Evolutionary conservation across 1,140 invertebrate genomes (phyloP).

Genomic region (Phocides pigmalion): DNA sequence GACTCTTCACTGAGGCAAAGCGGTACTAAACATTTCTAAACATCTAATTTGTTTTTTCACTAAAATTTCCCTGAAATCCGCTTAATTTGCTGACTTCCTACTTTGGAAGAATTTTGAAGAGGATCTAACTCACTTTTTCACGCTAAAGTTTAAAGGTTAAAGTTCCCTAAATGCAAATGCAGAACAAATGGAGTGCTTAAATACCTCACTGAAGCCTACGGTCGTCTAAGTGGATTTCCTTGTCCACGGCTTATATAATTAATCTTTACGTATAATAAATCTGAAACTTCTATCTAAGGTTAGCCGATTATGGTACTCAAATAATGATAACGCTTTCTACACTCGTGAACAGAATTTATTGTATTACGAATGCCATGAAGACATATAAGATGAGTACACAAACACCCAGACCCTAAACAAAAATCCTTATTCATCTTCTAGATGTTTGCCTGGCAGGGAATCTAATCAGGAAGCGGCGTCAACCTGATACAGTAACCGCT

Average conservation of each 20-base stretch:
- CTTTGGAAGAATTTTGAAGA: background rate
- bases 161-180: constrained; percentile 1
- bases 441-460: too few species aligned
- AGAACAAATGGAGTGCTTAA: background rate
- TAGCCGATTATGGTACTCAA: too few species aligned
- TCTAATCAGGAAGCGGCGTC: too few species aligned
- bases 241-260: background rate
- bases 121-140: background rate
- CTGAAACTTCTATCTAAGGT: too few species aligned
- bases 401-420: too few species aligned
- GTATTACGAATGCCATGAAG: too few species aligned
- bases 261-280: background rate
- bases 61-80: background rate
- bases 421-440: too few species aligned
- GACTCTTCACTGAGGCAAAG: background rate
- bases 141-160: background rate
- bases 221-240: background rate
- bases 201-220: background rate
- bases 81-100: constrained; percentile 6
- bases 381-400: too few species aligned
- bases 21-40: background rate
- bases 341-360: too few species aligned
- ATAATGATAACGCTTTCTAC: too few species aligned
- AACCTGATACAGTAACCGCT: too few species aligned
- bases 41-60: background rate